phyloP scores from a whole-genome alignment of 2,113 vertebrate genomes.

The Procavia capensis region DNA sequence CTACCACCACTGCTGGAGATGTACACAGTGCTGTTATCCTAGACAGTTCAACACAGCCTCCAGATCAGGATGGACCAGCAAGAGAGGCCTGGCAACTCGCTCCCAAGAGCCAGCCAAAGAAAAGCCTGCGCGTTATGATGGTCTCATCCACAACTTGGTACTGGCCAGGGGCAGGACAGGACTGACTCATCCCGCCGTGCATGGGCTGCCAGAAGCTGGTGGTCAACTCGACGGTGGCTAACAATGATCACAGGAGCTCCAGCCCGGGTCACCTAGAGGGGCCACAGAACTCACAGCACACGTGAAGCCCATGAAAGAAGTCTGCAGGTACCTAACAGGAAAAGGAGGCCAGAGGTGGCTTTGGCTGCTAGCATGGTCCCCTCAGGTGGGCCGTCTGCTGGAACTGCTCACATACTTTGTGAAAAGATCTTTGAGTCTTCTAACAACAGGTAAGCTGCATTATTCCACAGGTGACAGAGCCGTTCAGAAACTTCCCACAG shows the following conservation, averaged over 20 bases:
- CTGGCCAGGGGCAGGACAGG: background rate
- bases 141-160: background rate
- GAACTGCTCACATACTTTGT: background rate
- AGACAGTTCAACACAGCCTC: background rate
- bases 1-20: background rate
- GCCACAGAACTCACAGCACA: background rate
- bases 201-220: background rate
- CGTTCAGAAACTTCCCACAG: background rate
- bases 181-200: background rate
- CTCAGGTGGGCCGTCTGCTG: background rate
- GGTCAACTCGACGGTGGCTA: background rate
- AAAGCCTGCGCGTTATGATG: background rate
- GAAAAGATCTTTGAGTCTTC: slow-evolving; percentile 39
- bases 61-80: background rate
- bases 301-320: background rate
- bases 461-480: background rate
- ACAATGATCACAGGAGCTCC: background rate
- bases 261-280: background rate
- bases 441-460: background rate
- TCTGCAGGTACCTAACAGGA: background rate
- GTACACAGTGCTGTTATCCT: background rate
- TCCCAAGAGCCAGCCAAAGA: background rate
- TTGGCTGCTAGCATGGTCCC: background rate
- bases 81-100: background rate
- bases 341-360: background rate